Evolutionary conservation across 2,888 invertebrate genomes (phyloP).

Genomic region (Melieria picta): DNA sequence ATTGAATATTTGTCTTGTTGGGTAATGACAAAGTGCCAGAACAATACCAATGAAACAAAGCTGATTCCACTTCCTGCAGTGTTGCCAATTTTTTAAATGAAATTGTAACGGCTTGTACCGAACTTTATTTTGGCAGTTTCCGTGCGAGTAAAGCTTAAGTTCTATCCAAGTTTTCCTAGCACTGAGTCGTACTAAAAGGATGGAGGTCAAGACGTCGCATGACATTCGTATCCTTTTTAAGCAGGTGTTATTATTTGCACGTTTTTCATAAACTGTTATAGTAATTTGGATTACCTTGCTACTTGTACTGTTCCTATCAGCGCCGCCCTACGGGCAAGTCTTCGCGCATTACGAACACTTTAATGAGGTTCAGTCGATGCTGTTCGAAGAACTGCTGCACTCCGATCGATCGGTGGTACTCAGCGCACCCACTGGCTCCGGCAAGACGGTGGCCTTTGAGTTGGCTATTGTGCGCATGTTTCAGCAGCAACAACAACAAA

Average conservation of each 20-base stretch:
- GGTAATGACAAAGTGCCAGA: too few species aligned
- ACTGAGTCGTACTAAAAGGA: neutral
- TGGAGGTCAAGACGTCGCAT: slow-evolving; percentile 24
- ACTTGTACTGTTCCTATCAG: slow-evolving; percentile 53
- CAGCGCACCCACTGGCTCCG: slow-evolving; percentile 84
- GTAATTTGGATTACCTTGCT: slow-evolving; percentile 7
- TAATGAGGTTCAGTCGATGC: slow-evolving; percentile 78
- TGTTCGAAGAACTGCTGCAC: slow-evolving; percentile 75
- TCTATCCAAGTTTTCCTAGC: neutral
- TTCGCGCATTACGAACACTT: slow-evolving; percentile 73
- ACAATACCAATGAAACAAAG: too few species aligned
- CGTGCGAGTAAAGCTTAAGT: neutral
- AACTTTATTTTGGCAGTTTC: neutral
- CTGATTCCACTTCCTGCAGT: too few species aligned
- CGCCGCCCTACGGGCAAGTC: slow-evolving; percentile 68
- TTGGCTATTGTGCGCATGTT: slow-evolving; percentile 77
- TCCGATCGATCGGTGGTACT: slow-evolving; percentile 78
- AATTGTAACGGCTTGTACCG: neutral
- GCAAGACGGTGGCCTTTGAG: slow-evolving; percentile 86
- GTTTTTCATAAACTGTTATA: neutral
- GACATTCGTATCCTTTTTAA: slow-evolving; percentile 47
- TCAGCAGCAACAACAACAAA: slow-evolving; percentile 11
- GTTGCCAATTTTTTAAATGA: too few species aligned
- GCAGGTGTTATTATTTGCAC: neutral
- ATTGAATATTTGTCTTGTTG: too few species aligned